These are phyloP conservation scores for Pogonus chalceus DNA, from an alignment of 1,140 invertebrate genomes.

Conservation along the genomic window DNA sequence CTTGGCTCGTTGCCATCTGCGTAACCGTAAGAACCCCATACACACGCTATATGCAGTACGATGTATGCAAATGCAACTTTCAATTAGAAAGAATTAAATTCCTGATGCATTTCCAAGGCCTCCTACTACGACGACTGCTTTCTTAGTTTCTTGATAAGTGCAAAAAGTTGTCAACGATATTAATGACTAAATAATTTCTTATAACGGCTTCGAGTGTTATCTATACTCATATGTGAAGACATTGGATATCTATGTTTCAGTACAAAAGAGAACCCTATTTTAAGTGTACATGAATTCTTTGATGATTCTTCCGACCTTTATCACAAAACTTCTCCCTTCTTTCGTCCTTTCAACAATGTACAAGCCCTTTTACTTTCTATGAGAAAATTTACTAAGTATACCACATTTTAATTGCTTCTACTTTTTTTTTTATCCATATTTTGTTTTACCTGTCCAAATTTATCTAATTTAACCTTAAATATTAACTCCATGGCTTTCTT, in stretches of 20 bases:
- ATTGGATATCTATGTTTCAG: background rate
- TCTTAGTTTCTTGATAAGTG: background rate
- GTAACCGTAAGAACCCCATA: background rate
- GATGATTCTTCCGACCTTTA: background rate
- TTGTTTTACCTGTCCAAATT: too few relatives aligned
- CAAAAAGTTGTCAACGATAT: conserved; percentile 3
- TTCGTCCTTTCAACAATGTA: background rate
- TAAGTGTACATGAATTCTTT: background rate
- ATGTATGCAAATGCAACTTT: background rate
- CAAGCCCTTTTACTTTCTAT: background rate
- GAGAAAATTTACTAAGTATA: background rate
- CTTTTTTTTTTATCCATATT: too few relatives aligned
- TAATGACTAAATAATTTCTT: conserved; percentile 3
- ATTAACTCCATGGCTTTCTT: too few relatives aligned
- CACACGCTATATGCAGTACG: background rate
- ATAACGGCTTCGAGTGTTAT: background rate
- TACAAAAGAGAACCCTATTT: background rate
- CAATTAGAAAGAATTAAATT: conserved; percentile 5
- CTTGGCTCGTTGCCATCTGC: background rate
- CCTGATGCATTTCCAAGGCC: background rate
- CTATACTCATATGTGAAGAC: too few relatives aligned
- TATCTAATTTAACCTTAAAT: too few relatives aligned
- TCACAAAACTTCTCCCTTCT: background rate
- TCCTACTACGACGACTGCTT: background rate
- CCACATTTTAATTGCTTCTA: too few relatives aligned